These are phyloP conservation scores for Varanus komodoensis DNA, from an alignment of 2,113 vertebrate genomes.

Conservation along the genomic window DNA sequence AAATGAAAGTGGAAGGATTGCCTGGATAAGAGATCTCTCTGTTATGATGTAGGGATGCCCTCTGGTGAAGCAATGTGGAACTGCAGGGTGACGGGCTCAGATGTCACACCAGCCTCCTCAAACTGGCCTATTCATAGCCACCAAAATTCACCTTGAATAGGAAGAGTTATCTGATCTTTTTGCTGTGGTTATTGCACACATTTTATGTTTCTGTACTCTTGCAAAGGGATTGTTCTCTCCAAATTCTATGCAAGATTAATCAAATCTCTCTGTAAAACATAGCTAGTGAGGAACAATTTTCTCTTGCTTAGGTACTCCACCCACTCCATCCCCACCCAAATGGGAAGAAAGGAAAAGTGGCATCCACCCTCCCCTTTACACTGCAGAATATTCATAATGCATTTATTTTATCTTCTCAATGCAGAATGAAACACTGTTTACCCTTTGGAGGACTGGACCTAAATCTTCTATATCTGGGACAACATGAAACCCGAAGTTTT, in stretches of 20 bases:
- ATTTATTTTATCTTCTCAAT: background rate
- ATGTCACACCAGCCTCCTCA: background rate
- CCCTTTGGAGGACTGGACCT: background rate
- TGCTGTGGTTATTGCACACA: background rate
- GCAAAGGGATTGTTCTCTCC: background rate
- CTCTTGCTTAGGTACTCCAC: background rate
- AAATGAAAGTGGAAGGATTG: slow-evolving; percentile 85
- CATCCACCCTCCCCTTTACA: background rate
- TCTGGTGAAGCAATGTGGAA: background rate
- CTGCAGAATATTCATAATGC: background rate
- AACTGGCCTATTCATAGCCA: background rate
- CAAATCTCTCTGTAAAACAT: background rate
- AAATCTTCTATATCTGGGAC: background rate
- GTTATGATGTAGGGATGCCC: background rate
- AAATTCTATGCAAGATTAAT: background rate
- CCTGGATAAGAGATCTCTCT: background rate
- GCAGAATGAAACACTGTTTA: background rate
- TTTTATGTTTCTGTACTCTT: background rate
- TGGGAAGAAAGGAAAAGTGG: background rate
- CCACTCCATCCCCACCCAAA: background rate
- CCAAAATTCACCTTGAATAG: background rate
- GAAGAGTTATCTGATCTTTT: background rate
- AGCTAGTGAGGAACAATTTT: background rate
- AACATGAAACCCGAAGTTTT: background rate
- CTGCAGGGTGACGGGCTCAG: background rate